Conservation (phyloP, 2,888 invertebrate genomes). For the Himalopsyche kuldschensis region DNA sequence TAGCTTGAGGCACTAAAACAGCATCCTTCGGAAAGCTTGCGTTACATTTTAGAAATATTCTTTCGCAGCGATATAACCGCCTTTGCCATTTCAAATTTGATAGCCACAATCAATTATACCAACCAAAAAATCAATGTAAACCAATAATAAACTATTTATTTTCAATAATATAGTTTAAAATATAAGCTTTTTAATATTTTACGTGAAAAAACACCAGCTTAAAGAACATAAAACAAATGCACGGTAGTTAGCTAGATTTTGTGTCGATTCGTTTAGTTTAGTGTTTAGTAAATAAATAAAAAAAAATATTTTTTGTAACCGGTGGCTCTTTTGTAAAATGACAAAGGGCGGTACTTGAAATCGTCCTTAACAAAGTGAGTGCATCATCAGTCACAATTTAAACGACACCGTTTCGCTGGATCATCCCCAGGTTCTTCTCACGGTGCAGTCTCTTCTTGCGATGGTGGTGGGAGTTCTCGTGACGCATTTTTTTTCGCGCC, state of each 20-base stretch:
- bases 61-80: neutral
- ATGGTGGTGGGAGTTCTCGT: conserved; percentile 54
- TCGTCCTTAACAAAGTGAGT: neutral
- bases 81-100: neutral
- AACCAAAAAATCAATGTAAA: too few relatives aligned
- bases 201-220: neutral
- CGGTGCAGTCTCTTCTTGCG: conserved; percentile 49
- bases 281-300: neutral
- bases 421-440: neutral
- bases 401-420: neutral
- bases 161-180: too few relatives aligned
- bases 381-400: neutral
- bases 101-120: too few relatives aligned
- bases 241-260: neutral
- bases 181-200: neutral
- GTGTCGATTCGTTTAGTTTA: neutral
- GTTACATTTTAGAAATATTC: neutral
- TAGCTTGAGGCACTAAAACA: neutral
- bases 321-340: neutral
- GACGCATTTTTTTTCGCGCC: conserved; percentile 48
- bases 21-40: neutral
- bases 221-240: too few relatives aligned
- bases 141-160: too few relatives aligned
- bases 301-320: neutral
- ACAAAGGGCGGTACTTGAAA: neutral